A percentile compares a stretch with the other conserved stretches of the same genome.
Evolutionary conservation across 2,888 invertebrate genomes (phyloP).

Genomic region (Lasioglossum oenotherae): DNA sequence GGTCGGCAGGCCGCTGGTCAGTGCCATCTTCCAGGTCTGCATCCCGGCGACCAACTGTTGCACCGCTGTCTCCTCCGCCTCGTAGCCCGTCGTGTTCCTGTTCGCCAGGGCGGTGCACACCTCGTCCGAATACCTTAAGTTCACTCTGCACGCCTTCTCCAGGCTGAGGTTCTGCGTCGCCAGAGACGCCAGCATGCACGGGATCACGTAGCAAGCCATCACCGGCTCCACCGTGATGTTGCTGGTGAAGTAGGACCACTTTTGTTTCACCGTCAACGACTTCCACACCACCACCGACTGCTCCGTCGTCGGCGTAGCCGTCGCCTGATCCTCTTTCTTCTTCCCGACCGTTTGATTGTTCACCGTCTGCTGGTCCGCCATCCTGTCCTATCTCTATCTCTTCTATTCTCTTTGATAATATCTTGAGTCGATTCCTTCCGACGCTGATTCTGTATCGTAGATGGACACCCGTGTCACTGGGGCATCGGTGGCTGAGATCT

Average conservation of each 20-base stretch:
- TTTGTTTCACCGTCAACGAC: constrained; percentile 86
- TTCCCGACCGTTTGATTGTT: constrained; percentile 36
- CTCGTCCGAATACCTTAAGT: constrained; percentile 89
- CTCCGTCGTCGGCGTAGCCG: constrained; percentile 11
- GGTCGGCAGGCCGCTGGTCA: constrained; percentile 93
- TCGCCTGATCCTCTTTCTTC: constrained; percentile 35
- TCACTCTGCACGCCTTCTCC: constrained; percentile 94
- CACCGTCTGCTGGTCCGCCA: constrained; percentile 41
- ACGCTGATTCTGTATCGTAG: not conserved
- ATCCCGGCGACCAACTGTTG: constrained; percentile 89
- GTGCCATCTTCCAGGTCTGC: constrained; percentile 93
- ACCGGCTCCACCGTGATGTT: constrained; percentile 92
- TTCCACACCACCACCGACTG: constrained; percentile 81
- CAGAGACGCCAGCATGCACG: constrained; percentile 88
- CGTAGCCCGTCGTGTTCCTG: constrained; percentile 89
- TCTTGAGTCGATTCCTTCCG: not conserved
- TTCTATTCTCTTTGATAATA: not conserved
- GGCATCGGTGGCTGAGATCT: not conserved
- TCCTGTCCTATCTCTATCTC: not conserved
- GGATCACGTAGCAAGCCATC: constrained; percentile 90
- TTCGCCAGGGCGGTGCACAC: constrained; percentile 91
- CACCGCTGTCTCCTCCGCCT: constrained; percentile 87
- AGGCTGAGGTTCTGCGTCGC: constrained; percentile 94
- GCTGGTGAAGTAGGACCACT: constrained; percentile 86
- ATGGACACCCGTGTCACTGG: not conserved